Percentiles rank a stretch among this genome's conserved stretches.
These are phyloP conservation scores for Oreochromis tanganicae DNA, from an alignment of 2,113 vertebrate genomes.

Conservation along the genomic window DNA sequence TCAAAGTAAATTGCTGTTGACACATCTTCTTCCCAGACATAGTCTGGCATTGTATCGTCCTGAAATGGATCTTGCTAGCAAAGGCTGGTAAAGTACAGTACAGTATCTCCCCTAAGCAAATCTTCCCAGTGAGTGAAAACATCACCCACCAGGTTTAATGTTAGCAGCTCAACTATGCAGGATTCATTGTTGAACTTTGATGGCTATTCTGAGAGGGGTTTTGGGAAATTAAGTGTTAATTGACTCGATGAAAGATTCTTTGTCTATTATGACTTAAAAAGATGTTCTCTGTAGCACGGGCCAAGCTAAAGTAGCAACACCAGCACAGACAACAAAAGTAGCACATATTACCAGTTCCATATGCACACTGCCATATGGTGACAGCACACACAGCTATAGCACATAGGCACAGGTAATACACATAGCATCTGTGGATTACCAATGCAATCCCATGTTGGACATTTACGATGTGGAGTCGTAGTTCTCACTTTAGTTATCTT, in stretches of 20 bases:
- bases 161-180: background rate
- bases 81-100: background rate
- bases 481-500: background rate
- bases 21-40: background rate
- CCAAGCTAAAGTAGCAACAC: background rate
- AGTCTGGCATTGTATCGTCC: background rate
- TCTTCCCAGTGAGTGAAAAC: background rate
- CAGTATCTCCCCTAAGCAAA: background rate
- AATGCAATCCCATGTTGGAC: accelerated
- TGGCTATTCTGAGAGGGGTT: background rate
- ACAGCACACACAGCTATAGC: background rate
- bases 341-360: background rate
- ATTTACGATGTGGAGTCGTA: background rate
- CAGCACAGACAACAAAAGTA: background rate
- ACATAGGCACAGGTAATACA: background rate
- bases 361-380: background rate
- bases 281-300: background rate
- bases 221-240: background rate
- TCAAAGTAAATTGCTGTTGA: background rate
- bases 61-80: background rate
- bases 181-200: background rate
- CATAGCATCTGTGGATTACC: background rate
- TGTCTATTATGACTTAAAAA: background rate
- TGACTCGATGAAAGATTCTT: background rate
- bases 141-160: background rate